A percentile compares a stretch with the other conserved stretches of the same genome.
phyloP scores from a whole-genome alignment of 2,888 invertebrate genomes.

The Tubulanus polymorphus region DNA sequence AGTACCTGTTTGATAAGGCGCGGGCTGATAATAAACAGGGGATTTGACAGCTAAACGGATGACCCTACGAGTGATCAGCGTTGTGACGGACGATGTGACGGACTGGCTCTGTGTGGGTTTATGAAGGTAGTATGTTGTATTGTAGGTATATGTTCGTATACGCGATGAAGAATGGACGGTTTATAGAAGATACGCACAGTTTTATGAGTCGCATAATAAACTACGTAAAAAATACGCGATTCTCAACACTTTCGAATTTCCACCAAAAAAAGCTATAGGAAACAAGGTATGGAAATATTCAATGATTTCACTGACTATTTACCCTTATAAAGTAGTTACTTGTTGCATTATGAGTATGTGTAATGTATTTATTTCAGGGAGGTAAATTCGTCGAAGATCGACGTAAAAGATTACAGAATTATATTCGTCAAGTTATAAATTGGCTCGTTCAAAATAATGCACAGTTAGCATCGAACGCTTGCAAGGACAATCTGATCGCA shows the following conservation, averaged over 20 bases:
- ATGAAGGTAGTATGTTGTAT: slow-evolving; percentile 25
- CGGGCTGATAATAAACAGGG: too few species aligned
- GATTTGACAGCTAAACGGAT: too few species aligned
- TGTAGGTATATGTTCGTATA: slow-evolving; percentile 73
- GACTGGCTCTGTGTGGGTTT: too few species aligned
- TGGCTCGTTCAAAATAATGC: slow-evolving; percentile 59
- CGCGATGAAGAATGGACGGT: slow-evolving; percentile 91
- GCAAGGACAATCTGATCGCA: slow-evolving; percentile 72
- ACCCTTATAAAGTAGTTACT: neutral
- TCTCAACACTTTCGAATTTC: slow-evolving; percentile 80
- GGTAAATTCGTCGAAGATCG: slow-evolving; percentile 76
- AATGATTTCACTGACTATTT: neutral
- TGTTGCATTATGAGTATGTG: neutral
- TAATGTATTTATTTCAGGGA: slow-evolving; percentile 34
- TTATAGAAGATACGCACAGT: slow-evolving; percentile 91
- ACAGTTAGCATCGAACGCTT: slow-evolving; percentile 66
- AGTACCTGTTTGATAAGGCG: too few species aligned
- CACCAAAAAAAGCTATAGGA: slow-evolving; percentile 89
- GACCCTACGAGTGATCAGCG: too few species aligned
- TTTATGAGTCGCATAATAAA: slow-evolving; percentile 78
- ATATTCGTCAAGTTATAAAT: slow-evolving; percentile 73
- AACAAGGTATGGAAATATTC: slow-evolving; percentile 66
- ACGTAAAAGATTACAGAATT: slow-evolving; percentile 78
- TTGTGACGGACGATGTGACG: too few species aligned
- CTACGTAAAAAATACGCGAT: slow-evolving; percentile 77